These are phyloP conservation scores for Phainopepla nitens DNA, from an alignment of 2,113 vertebrate genomes.

Conservation along the genomic window DNA sequence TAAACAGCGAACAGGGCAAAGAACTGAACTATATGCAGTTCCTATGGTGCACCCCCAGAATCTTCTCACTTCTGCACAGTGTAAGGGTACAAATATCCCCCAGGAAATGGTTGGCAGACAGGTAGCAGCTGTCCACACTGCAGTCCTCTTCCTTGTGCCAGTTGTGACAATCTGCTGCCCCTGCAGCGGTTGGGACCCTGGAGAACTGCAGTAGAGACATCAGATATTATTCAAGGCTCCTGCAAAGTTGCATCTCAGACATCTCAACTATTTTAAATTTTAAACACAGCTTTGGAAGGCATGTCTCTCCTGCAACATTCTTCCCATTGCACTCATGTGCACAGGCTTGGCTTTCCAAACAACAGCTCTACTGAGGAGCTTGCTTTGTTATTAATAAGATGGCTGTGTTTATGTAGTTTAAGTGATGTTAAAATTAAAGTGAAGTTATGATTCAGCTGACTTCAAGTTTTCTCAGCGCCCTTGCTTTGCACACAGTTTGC, in stretches of 20 bases:
- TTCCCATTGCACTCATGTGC: conserved; percentile 18
- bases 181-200: not conserved
- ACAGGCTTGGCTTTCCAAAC: conserved; percentile 37
- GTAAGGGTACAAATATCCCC: not conserved
- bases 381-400: conserved; percentile 52
- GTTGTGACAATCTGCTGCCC: not conserved
- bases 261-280: conserved; percentile 41
- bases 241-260: conserved; percentile 6
- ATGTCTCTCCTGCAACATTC: conserved; percentile 37
- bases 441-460: conserved; percentile 54
- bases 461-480: conserved; percentile 50
- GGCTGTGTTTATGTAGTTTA: conserved; percentile 55
- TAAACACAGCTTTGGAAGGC: conserved; percentile 43
- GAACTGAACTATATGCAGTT: not conserved
- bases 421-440: conserved; percentile 62
- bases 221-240: not conserved
- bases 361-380: not conserved
- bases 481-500: conserved; percentile 47
- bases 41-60: accelerated
- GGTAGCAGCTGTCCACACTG: not conserved
- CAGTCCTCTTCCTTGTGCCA: not conserved
- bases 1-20: not conserved
- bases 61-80: not conserved
- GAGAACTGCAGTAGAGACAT: not conserved
- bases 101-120: not conserved